Base-by-base conservation (phyloP, 2,888 invertebrate genomes). In the Microdon myrmicae region DNA sequence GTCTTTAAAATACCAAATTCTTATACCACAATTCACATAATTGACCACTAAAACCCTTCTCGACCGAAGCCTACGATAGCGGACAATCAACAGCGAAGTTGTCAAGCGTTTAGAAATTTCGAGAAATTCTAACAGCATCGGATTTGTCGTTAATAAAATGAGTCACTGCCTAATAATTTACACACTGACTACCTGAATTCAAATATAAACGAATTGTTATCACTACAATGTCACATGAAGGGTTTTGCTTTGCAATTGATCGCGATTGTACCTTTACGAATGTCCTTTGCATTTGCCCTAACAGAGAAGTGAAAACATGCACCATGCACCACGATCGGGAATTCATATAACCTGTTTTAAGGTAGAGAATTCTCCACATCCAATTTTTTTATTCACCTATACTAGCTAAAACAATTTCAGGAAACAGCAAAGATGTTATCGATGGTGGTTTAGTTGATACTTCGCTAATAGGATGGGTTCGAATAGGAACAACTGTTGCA, bases 401-500 rank as follows among this genome's bases (percentile, higher is more conserved):
- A n/a, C 8, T 20, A n/a, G 8, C 1, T 22, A 23, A 3, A 17
- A 5, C n/a, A 29, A 39, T 7, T 16, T 2, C 3, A 94, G 94
- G 92, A 92, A 83, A 88, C 89, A 0, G 90, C 0, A 80, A 80
- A 32, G 83, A 84, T 0, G 74, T 90, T 43, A 85, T 87, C 14
- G 74, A 82, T 1, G 81, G 86, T 45, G 86, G 88, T 1, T 85
- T 87, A 68, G 87, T 97, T 0, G 89, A 94, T 74, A 88, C 90
- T 0, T 84, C 87, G 0, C 80, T 86, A 12, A 96, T 99, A 73
- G 90, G 89, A 35, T 98, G 96, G 86, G 95, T 99, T 47, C 85
- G 99, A 38, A 99, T 99, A 98, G 99, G 99, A 1, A 99, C 99
- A 0, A 99, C 99, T 0, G 98, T 99, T 0, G 99, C 98, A 0